Conservation (phyloP, 2,888 invertebrate species). For the Meta bourneti region DNA sequence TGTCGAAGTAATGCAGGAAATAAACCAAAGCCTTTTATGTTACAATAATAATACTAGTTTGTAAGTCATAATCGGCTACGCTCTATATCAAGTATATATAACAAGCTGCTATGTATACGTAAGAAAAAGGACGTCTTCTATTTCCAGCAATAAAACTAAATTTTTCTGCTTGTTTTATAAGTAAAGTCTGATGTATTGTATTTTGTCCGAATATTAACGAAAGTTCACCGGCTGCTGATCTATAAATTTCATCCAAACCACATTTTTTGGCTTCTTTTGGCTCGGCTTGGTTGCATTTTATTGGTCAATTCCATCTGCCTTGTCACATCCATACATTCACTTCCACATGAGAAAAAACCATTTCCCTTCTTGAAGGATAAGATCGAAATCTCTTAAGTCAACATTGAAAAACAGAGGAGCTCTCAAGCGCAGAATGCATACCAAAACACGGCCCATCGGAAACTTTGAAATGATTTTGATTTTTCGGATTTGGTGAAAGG, state of each 20-base stretch:
- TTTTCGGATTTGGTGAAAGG: neutral
- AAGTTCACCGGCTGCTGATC: constrained; percentile 47
- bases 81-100: constrained; percentile 2
- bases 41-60: constrained; percentile 40
- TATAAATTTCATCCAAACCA: constrained; percentile 61
- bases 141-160: constrained; percentile 50
- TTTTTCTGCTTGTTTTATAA: constrained; percentile 70
- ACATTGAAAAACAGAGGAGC: neutral
- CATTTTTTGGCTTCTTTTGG: constrained; percentile 27
- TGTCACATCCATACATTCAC: constrained; percentile 38
- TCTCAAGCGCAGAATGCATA: constrained; percentile 25
- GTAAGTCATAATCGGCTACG: constrained; percentile 49
- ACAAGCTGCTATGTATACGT: constrained; percentile 8
- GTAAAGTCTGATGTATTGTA: constrained; percentile 51
- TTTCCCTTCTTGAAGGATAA: constrained; percentile 33
- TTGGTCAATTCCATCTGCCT: constrained; percentile 62
- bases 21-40: constrained; percentile 35
- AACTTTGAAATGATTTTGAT: constrained; percentile 21
- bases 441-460: neutral
- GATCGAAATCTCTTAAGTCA: constrained; percentile 48
- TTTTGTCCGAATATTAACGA: constrained; percentile 71
- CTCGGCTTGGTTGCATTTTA: constrained; percentile 59
- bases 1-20: constrained; percentile 36
- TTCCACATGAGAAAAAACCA: constrained; percentile 18
- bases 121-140: constrained; percentile 25